Evolutionary conservation across 2,113 vertebrate species (phyloP), one percentile per base, ranked within the genome.

Genomic region (Chaenogobius annularis): DNA sequence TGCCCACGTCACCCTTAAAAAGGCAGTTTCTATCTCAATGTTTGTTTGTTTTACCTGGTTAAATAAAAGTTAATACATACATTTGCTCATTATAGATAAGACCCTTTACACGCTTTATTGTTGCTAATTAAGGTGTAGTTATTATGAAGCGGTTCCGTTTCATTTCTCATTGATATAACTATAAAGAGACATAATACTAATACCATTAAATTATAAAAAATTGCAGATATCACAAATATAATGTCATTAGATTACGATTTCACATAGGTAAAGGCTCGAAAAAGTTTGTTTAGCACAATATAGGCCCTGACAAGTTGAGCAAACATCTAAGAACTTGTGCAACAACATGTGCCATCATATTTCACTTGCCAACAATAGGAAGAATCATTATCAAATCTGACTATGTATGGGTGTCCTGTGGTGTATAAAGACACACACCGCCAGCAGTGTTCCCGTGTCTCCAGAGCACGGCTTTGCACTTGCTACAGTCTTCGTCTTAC

Each of bases 401-500:
- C 59, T 35, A 62, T 62, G 56, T 31, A 62, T 35, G 19, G 15
- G 14, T 62, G 59, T 62, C 59, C 26, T 62, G 59, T 17, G 59
- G 15, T 37, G 26, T 10, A 62, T 19, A 37, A 62, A 62, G 59
- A 37, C 26, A 35, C 56, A 37, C 9, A 3, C 40, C 43, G 44
- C 40, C 40, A 65, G 63, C 63, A 65, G 35, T 22, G 62, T 65
- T 65, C 40, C 35, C 5, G n/a, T 14, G 35, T 37, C 61, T 37
- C 61, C 17, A 19, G 61, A 43, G 61, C 9, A 66, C 68, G 15
- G 11, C 3, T 67, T 64, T 70, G 65, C 43, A 47, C 67, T 46
- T 66, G 11, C 40, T 35, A 62, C 37, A 37, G 46, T 70, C 40
- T 58, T 64, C 62, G 67, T 61, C 40, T 44, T 46, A 65, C 40